These are phyloP conservation scores for Yponomeuta sedellus DNA, from an alignment of 2,888 invertebrate species.

Conservation along the genomic window DNA sequence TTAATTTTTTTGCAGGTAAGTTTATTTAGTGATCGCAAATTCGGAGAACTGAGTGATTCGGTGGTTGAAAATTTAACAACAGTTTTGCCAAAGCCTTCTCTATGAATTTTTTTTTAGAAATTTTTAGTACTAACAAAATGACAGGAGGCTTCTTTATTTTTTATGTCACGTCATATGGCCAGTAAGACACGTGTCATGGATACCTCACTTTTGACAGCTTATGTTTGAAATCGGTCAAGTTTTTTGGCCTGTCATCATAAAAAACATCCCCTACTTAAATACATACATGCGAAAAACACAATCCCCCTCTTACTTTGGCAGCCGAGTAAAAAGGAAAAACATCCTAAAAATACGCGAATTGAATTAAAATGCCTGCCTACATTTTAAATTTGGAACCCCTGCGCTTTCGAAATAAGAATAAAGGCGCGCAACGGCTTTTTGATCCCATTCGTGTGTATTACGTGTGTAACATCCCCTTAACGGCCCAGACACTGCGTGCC, in stretches of 20 bases:
- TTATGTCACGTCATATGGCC: no score
- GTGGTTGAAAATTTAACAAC: no score
- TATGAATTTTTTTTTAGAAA: no score
- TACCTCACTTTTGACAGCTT: no score
- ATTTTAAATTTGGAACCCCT: slow-evolving; percentile 66
- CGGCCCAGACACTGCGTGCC: slow-evolving; percentile 60
- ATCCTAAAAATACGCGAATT: slow-evolving; percentile 65
- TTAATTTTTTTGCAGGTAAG: no score
- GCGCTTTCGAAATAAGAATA: slow-evolving; percentile 64
- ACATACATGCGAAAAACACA: slow-evolving; percentile 28
- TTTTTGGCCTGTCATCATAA: slow-evolving; percentile 40
- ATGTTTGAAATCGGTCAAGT: slow-evolving; percentile 24
- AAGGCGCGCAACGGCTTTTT: slow-evolving; percentile 67
- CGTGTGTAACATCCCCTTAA: slow-evolving; percentile 49
- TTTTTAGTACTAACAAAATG: not conserved
- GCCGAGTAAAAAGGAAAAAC: slow-evolving; percentile 43
- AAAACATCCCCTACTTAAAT: slow-evolving; percentile 52
- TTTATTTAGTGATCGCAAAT: no score
- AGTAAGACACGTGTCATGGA: no score
- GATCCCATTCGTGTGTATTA: slow-evolving; percentile 56
- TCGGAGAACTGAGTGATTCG: no score
- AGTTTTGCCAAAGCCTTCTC: no score
- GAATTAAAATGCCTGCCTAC: slow-evolving; percentile 63
- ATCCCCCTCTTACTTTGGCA: no score
- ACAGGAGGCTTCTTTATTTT: no score